Evolutionary conservation across 37 sponge, comb jelly and placozoan species (phyloP).

Genomic region (Crambe crambe): DNA sequence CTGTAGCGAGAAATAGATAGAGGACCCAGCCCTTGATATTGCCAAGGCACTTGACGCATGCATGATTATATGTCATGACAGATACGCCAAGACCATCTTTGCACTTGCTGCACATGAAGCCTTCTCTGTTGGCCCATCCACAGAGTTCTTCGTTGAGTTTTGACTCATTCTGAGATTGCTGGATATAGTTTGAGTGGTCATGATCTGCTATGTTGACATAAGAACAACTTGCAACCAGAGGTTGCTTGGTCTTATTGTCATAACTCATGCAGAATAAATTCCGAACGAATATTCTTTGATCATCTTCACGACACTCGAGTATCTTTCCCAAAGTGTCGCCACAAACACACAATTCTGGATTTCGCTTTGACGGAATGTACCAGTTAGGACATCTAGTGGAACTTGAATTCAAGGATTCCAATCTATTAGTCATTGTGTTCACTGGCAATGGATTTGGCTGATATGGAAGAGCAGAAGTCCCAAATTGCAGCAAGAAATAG

Average conservation of each 20-base stretch:
- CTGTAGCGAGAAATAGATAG: neutral
- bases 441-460: no score
- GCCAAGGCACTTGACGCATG: conserved; percentile 3
- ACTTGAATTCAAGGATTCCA: no score
- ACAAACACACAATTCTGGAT: neutral
- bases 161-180: neutral
- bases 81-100: conserved; percentile 11
- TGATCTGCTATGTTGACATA: neutral
- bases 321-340: neutral
- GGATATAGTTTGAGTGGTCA: neutral
- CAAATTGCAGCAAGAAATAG: no score
- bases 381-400: conserved; percentile 5
- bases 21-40: neutral
- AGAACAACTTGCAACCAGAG: conserved; percentile 7
- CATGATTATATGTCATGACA: conserved; percentile 11
- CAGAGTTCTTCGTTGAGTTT: neutral
- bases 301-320: neutral
- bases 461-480: no score
- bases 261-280: neutral
- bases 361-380: neutral
- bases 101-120: conserved; percentile 57
- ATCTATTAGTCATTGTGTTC: no score
- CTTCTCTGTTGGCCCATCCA: conserved; percentile 27
- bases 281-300: neutral
- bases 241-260: neutral